Base-by-base conservation (phyloP, 2,797 vertebrate genomes). In the Eurystomus glaucurus region DNA sequence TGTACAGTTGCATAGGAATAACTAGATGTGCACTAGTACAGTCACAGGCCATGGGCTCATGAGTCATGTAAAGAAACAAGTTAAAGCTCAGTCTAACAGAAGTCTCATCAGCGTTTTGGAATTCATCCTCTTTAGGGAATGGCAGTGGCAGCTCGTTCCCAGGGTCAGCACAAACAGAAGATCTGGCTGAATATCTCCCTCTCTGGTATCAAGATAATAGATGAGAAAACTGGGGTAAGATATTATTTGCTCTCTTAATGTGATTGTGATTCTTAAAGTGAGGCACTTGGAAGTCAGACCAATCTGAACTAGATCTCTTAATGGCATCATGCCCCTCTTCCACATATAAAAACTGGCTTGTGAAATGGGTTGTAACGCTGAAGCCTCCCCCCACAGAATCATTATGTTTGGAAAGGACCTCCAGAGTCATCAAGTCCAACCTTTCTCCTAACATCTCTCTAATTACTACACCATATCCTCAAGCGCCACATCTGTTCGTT, bases 161-260 rank as follows among this genome's bases (percentile, higher is more conserved):
- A 99, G 85, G 99, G 99, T 84, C 99, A 99, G 51, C 99, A 99
- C 98, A 99, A 99, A 94, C 99, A 99, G 97, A 99, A 98, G 97
- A 99, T 99, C 96, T 99, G 99, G 99, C 94, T 99, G 96, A 99
- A 99, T 97, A 99, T 99, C 88, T 99, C 99, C 58, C 98, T 99
- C 90, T 98, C 98, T 15, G 99, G 99, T 54, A 99, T 99, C 97
- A 99, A 99, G 98, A 99, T 99, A 96, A 98, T 99, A 48, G 99
- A 99, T 37, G 99, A 99, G 94, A 99, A 99, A 98, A 99, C 99
- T 4, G 99, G 99, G 95, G 99, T 99, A 97, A 99, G 99, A 98
- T 87, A 80, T 15, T 8, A 66, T 11, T 37, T 45, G 10, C 8
- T 83, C 5, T 81, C 20, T 70, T 52, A 28, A 29, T 46, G 9